Base-by-base conservation (phyloP, 2,888 invertebrate species). In the Atethmia centrago region DNA sequence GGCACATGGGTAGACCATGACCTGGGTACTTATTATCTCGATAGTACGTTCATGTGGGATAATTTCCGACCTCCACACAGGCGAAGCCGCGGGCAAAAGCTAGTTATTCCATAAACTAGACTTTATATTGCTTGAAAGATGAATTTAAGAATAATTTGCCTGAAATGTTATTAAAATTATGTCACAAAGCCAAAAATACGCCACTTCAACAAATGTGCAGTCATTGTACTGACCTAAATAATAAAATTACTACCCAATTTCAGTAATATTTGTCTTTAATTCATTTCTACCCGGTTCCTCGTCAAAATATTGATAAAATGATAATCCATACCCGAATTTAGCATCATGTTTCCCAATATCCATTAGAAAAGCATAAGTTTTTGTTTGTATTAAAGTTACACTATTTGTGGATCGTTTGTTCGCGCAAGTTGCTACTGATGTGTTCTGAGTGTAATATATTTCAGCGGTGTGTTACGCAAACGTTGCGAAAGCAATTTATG, bases 401-500 rank as follows among this genome's bases (percentile, higher is more conserved):
- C 71, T 81, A 66, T 62, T 79, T 55, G 71, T 62, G n/a, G 36
- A 49, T 70, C 45, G 84, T 75, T 84, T 80, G 81, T 75, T 71
- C 81, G 61, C 16, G 47, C 66, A 10, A 66, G 62, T 58, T 49
- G 61, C 59, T 61, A 58, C 76, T 66, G 63, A 66, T 81, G 47
- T 63, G 45, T 65, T 51, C 61, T 0, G 36, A n/a, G 64, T 68
- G 71, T 71, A 84, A 84, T 82, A 71, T 80, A 71, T 76, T 75
- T 76, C 69, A 74, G 71, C 61, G 64, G 21, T 12, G 70, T 42
- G 74, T 86, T 84, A 73, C 68, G 72, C 72, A 86, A 84, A 80
- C 61, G 66, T 84, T 80, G 78, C 72, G 61, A 86, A 84, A 77
- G 58, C 68, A 81, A 82, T 81, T 73, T 72, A 84, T 77, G 75